Base-by-base conservation (phyloP, 2,113 vertebrate genomes). In the Ctenomys sociabilis region DNA sequence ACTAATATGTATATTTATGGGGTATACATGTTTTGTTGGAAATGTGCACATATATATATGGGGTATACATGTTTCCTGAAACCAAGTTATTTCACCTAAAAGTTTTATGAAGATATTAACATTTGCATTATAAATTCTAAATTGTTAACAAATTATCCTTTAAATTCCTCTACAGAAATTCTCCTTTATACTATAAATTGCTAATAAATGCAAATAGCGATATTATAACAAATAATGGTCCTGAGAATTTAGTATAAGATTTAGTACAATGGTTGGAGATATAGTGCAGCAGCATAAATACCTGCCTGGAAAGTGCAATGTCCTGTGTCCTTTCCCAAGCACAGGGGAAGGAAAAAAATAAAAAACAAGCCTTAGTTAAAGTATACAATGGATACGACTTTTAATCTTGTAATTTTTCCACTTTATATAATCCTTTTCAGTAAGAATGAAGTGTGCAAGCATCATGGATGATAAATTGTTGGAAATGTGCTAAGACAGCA, bases 41-140 rank as follows among this genome's bases (percentile, higher is more conserved):
- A n/a, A n/a, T n/a, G n/a, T n/a, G n/a, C 40, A 45, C 14, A 37
- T 21, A 85, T 28, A 77, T 5, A 89, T 26, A 77, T 11, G 19
- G 16, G 30, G 32, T 28, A 45, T 37, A 64, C 19, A 87, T 16
- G 2, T 43, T 70, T 32, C 43, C 28, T 66, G 40, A 80, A 92
- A 59, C 13, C 66, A 24, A 91, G 32, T 17, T 63, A 63, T 61
- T 91, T 72, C 19, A 35, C 7, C 32, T 68, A 32, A 73, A 80
- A 37, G 59, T 59, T 0, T 49, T 93, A 70, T 59, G 52, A 7
- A 78, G 52, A 90, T 30, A 59, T 26, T 7, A 87, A 88, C 3
- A 78, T 21, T 21, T 88, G 17, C 54, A 87, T 83, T 40, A 40
- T 61, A 92, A 92, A 77, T 54, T 49, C 64, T 86, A 87, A 90